Evolutionary conservation across 2,888 invertebrate species (phyloP).

Genomic region (Leptura quadrifasciata): DNA sequence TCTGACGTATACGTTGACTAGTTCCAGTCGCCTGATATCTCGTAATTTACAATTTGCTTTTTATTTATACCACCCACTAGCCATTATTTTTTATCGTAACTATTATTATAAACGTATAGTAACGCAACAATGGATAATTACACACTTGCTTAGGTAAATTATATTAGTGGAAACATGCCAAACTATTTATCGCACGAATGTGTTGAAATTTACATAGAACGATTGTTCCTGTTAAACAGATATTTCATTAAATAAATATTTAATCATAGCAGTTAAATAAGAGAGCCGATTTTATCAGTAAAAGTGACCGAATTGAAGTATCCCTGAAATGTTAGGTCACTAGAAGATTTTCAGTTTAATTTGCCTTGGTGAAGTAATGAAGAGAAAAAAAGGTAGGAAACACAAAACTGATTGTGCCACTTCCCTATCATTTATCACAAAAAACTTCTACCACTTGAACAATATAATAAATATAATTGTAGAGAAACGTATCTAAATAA

Average conservation of each 20-base stretch:
- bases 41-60: not conserved
- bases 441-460: too few species aligned
- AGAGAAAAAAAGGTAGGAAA: too few species aligned
- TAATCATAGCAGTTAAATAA: not conserved
- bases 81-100: too few species aligned
- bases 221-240: slow-evolving; percentile 19
- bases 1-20: not conserved
- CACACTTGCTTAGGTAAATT: not conserved
- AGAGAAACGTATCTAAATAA: too few species aligned
- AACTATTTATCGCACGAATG: not conserved
- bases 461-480: too few species aligned
- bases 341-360: not conserved
- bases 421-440: too few species aligned
- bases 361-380: not conserved
- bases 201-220: not conserved
- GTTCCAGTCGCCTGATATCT: not conserved
- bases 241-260: slow-evolving; percentile 27
- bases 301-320: not conserved
- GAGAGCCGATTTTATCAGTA: slow-evolving; percentile 12
- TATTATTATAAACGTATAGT: not conserved
- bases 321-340: slow-evolving; percentile 12
- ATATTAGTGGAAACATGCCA: not conserved
- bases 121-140: not conserved
- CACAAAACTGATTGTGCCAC: too few species aligned
- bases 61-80: not conserved